These are phyloP conservation scores for Sebastes reedi DNA, from an alignment of 2,797 vertebrate genomes.

Conservation along the genomic window DNA sequence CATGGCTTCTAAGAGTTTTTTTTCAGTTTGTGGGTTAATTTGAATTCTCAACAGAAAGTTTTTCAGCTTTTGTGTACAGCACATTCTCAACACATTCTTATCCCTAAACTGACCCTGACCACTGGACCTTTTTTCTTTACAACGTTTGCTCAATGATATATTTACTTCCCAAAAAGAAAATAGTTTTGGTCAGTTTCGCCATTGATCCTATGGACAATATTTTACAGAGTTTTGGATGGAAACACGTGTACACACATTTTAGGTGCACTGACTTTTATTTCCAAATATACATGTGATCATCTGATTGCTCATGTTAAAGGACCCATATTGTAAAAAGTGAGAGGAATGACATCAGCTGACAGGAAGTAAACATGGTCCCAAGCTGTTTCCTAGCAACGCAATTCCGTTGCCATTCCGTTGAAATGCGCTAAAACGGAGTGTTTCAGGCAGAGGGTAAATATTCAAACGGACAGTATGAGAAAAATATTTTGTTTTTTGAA, in stretches of 20 bases:
- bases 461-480: too few species aligned
- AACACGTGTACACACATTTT: neutral
- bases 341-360: too few species aligned
- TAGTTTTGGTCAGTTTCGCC: neutral
- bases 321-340: too few species aligned
- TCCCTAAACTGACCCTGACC: neutral
- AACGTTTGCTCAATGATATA: neutral
- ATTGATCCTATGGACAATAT: neutral
- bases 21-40: slow-evolving; percentile 2
- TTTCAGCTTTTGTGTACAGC: neutral
- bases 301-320: neutral
- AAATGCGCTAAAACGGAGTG: too few species aligned
- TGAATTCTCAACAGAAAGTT: neutral
- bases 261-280: neutral
- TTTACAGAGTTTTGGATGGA: neutral
- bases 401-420: too few species aligned
- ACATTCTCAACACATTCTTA: neutral
- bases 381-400: too few species aligned
- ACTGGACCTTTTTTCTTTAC: neutral
- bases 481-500: too few species aligned
- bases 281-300: neutral
- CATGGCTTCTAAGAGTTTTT: neutral
- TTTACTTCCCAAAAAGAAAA: neutral
- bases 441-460: too few species aligned
- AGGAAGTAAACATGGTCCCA: too few species aligned